Conservation (phyloP, 2,797 vertebrate species). For the Pseudochirops cupreus region DNA sequence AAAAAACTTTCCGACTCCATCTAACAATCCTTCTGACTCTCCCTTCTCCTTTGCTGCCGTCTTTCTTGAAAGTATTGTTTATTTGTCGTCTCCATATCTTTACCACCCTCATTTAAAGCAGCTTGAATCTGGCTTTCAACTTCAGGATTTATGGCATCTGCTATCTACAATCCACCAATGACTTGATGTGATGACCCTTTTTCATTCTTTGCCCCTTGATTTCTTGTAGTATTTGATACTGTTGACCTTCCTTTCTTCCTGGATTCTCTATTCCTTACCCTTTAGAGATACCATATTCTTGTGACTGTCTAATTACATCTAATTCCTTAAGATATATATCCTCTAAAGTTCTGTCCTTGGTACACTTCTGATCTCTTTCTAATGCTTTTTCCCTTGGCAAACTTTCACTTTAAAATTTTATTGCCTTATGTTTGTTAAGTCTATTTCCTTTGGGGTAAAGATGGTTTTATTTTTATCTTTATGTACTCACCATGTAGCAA, state of each 20-base stretch:
- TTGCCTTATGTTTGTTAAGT: background rate
- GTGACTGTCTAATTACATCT: background rate
- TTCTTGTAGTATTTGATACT: background rate
- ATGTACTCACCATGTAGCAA: background rate
- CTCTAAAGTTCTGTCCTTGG: background rate
- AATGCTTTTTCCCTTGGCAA: background rate
- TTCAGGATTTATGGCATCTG: background rate
- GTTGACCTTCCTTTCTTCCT: background rate
- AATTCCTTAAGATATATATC: background rate
- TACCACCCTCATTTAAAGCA: background rate
- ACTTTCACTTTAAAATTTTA: background rate
- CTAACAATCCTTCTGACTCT: background rate
- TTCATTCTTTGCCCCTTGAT: background rate
- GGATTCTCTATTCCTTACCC: background rate
- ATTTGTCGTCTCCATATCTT: background rate
- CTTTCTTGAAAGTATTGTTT: background rate
- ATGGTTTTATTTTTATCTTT: background rate
- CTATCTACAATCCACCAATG: background rate
- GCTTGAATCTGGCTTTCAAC: background rate
- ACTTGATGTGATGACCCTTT: background rate
- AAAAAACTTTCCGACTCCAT: background rate
- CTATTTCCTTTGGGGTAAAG: background rate
- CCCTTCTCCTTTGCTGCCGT: background rate
- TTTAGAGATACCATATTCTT: background rate
- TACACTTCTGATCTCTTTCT: background rate